Evolutionary conservation across 2,113 vertebrate species (phyloP).

Genomic region (Mixornis gularis): DNA sequence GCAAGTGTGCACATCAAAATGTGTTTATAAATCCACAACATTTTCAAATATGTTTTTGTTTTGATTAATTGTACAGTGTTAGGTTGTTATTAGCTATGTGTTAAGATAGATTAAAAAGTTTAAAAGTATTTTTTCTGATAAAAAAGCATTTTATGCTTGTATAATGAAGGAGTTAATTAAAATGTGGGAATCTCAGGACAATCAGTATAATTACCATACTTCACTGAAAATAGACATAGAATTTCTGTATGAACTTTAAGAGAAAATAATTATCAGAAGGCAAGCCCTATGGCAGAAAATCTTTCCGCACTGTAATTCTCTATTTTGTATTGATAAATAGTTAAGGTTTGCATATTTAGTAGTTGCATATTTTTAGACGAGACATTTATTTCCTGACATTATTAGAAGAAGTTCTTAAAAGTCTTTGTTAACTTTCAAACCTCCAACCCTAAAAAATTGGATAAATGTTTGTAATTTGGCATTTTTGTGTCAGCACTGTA

Average conservation of each 20-base stretch:
- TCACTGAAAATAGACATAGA: conserved; percentile 1
- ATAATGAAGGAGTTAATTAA: conserved; percentile 1
- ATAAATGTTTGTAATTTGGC: neutral
- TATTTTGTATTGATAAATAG: conserved; percentile 2
- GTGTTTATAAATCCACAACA: neutral
- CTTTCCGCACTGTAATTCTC: neutral
- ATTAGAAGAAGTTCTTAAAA: conserved; percentile 1
- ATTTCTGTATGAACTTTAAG: neutral
- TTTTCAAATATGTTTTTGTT: neutral
- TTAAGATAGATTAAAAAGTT: neutral
- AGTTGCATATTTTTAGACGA: neutral
- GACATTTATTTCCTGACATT: neutral
- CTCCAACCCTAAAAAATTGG: neutral
- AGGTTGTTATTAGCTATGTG: neutral
- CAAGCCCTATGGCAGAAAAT: neutral
- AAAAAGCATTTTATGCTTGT: neutral
- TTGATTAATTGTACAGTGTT: neutral
- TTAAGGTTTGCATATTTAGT: neutral
- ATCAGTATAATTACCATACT: neutral
- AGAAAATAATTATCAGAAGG: conserved; percentile 1
- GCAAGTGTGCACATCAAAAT: neutral
- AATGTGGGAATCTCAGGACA: neutral
- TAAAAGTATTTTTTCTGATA: neutral
- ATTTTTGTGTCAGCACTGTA: neutral
- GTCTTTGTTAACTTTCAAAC: neutral